Base-by-base conservation (phyloP, 2,888 invertebrate genomes). In the Phortica okadai region DNA sequence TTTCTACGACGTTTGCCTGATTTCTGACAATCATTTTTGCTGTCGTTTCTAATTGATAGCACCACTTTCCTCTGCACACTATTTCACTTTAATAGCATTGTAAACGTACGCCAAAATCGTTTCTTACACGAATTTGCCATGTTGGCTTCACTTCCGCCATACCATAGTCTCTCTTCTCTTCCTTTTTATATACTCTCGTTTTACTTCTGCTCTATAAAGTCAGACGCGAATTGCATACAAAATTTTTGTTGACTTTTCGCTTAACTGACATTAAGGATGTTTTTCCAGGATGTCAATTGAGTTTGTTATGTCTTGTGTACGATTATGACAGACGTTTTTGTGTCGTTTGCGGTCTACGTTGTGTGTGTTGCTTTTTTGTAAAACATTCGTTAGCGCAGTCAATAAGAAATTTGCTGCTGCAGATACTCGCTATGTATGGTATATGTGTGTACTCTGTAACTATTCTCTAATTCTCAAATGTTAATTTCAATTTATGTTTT, bases 201-300 rank as follows among this genome's bases (percentile, higher is more conserved):
- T 54, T 21, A 70, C 56, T 74, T 10, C 16, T 41, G 16, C 42
- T 58, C 4, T 11, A 64, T 77, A 77, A 44, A 75, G 78, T 76
- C 74, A 77, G 77, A 87, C 87, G 87, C 78, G 80, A 80, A 78
- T 73, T 86, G 85, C 87, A 87, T 87, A 84, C 87, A 79, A 81
- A 86, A 86, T 86, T 78, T 78, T 84, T 86, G 87, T 87, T 86
- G 86, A 87, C 86, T 82, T 83, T 83, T 84, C 86, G 88, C 86
- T 83, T 81, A 89, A 89, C 89, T 88, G 88, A 89, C 89, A 88
- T 89, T 88, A 86, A 85, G 87, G 87, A 84, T 86, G 87, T 84
- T 87, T 86, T 50, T 87, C 77, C 83, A 84, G 87, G 85, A 85
- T 86, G 84, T 84, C 86, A 85, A 84, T 85, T 69, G 69, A 84